Base-by-base conservation (phyloP, 2,888 invertebrate genomes). In the Drosophila rubida region DNA sequence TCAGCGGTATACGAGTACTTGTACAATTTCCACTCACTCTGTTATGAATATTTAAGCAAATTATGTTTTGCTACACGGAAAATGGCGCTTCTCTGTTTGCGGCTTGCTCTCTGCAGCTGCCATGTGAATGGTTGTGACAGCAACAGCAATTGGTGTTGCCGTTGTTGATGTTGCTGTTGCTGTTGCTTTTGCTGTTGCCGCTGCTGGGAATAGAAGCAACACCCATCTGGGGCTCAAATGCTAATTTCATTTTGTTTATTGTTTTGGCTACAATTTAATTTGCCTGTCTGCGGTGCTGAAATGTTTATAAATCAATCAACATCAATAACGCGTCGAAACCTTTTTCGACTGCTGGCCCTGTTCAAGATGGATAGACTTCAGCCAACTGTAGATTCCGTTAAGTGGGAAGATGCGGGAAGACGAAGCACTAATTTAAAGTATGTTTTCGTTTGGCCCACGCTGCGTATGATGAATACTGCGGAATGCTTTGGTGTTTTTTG, bases 291-390 rank as follows among this genome's bases (percentile, higher is more conserved):
- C 23, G 49, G 66, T 66, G 64, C 32, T 55, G 69, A 75, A 86
- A 74, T 87, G 87, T 87, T 88, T 88, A 87, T 85, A 88, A 88
- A 87, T 88, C 88, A 88, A 87, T 88, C 88, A 87, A 80, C 84
- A 87, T 80, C 87, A 83, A 80, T 85, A 78, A 68, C 49, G 67
- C 63, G 32, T 22, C 48, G 46, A 71, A 83, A 68, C 68, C 71
- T 66, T 75, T 71, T 68, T 51, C 54, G 53, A 44, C 62, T 62
- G 57, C 32, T 30, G 51, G 14, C 53, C 42, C 42, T 53, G 58
- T 16, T 27, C 25, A 69, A 82, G 81, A 85, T 78, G 78, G 74
- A 80, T 84, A 62, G 74, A 61, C 81, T 53, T 68, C 51, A 64
- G 46, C 46, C 22, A 30, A 30, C 27, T 45, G 30, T 27, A 39